Base-by-base conservation (phyloP, 2,888 invertebrate genomes). In the Zelleria hepariella region DNA sequence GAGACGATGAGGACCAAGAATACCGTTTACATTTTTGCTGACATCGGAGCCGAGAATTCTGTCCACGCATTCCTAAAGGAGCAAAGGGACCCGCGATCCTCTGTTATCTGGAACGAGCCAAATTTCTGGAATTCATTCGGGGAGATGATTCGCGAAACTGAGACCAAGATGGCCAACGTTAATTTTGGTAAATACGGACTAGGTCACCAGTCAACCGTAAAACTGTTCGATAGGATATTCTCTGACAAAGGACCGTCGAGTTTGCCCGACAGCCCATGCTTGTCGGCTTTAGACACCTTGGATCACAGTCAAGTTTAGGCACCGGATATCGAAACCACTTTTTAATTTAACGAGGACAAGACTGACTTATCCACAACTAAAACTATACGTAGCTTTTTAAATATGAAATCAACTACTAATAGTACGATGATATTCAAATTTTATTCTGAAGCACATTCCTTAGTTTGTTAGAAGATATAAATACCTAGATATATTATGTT, bases 291-390 rank as follows among this genome's bases (percentile, higher is more conserved):
- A 53, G 74, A 77, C 62, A 68, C 75, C 60, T 70, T 74, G 62
- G 71, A 74, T 61, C 75, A 80, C 69, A 82, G 82, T 72, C 82
- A 81, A 71, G 83, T 86, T 79, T 82, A 86, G 72, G 25, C 24
- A 24, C 6, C 25, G 15, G 18, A 15, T 42, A 2, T 73, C 73
- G 60, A 67, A 66, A 69, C 68, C 68, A 65, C 66, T 70, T 66
- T 69, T 69, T 77, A 74, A 72, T 75, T 78, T 78, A 79, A 82
- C 80, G 86, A 87, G 86, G 80, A 79, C 84, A 86, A 88, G 87
- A 87, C 87, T 88, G 87, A 88, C 74, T 81, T 78, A 75, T 81
- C 79, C 73, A 74, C 75, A 42, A 42, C 72, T 51, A 51, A 42
- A n/a, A n/a, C n/a, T 10, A 42, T 42, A 42, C 32, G 32, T 42